Base-by-base conservation (phyloP, 2,888 invertebrate species). In the Morinoia aosen region DNA sequence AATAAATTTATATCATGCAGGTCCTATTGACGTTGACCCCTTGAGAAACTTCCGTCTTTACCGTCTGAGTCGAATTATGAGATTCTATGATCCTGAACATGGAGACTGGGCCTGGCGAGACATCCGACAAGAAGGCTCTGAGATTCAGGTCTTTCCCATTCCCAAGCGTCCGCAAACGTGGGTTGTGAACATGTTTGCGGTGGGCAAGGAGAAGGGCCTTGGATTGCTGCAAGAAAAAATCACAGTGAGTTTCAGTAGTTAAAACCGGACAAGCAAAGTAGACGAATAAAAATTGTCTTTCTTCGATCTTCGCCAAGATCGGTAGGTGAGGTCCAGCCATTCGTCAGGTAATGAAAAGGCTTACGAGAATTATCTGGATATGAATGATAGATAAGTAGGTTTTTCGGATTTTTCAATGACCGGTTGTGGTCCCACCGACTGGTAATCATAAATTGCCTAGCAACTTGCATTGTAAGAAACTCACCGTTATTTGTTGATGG, bases 101-200 rank as follows among this genome's bases (percentile, higher is more conserved):
- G 96, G 96, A 0, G 96, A 96, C 95, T 96, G 96, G 96, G 96
- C 95, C n/a, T 96, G 96, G 96, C 58, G n/a, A 76, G 96, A 96
- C 40, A 40, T 96, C 19, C 90, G 95, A 11, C 58, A 95, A 39
- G 95, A 93, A 58, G 96, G 96, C 33, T 25, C 94, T 0, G 96
- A 96, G 95, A 96, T 96, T n/a, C 91, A 95, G 40, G 95, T 95
- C 40, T 96, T 95, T 76, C 88, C 95, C 25, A 96, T 96, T 58
- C 96, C 96, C 61, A 96, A 96, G 95, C 93, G 96, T n/a, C 96
- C 96, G 19, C 96, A 96, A 93, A 96, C 57, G 25, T 96, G 96
- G 96, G 96, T 96, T 16, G 91, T 96, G 91, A 96, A 96, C 61
- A 96, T 96, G 95, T 96, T 96, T 88, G 95, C 96, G 25, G 96